Evolutionary conservation across 2,797 vertebrate genomes (phyloP), one percentile per base, ranked within the genome.

Genomic region (Threskiornis aethiopicus): DNA sequence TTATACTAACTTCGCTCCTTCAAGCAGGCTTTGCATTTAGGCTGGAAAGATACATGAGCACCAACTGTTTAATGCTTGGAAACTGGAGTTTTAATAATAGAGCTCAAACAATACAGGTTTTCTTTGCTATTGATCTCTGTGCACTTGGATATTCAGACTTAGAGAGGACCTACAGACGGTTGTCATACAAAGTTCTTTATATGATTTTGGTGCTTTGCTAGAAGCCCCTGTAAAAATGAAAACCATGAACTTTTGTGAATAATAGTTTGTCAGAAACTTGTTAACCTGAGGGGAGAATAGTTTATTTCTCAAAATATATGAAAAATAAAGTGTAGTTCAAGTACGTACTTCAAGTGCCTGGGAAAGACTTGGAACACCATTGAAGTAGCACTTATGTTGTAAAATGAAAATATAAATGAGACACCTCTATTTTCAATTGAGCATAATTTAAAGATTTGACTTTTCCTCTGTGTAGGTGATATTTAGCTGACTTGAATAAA

Each of bases 401-500:
- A 80, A 69, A 82, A 89, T 39, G 3, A 69, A 93, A 93, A 77
- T 64, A 85, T 57, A 85, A 61, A 76, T 57, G 28, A 66, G 8
- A 89, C 3, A 61, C 8, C 5, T 75, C 31, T 75, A 16, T 83
- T 94, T 92, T 96, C 26, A 82, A 18, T 47, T 66, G 2, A 61
- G 7, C 2, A 29, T 77, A 66, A 41, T 58, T 91, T 82, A 61
- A 88, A 71, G 33, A 49, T 66, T 54, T 66, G 16, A 49, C 35
- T 65, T 92, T 90, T 88, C 54, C 20, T 58, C 35, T 54, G 6
- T 52, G 21, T 59, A 41, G 55, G 19, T 72, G 39, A 72, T 59
- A 85, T 84, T 94, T 92, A 94, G 25, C 17, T 76, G 58, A 81
- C 52, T 78, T 92, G 42, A 57, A 41, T 41, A 41, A 87, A 84